Conservation (phyloP, 2,113 vertebrate species). For the Mastomys natalensis region DNA sequence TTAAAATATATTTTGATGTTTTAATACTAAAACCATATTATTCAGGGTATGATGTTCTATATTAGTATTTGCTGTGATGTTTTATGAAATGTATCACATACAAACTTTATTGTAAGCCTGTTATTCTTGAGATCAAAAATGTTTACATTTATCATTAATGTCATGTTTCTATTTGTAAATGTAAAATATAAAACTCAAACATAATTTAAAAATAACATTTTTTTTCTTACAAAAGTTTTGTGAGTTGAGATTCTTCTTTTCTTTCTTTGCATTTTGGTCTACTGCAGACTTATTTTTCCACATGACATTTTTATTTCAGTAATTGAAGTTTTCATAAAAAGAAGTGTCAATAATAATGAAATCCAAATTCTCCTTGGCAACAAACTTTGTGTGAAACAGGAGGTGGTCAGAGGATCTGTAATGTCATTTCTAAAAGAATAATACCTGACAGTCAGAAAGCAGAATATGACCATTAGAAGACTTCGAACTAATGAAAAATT, state of each 20-base stretch:
- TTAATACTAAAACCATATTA: constrained; percentile 25
- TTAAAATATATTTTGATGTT: constrained; percentile 40
- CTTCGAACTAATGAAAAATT: background rate
- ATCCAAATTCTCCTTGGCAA: constrained; percentile 48
- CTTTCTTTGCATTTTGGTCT: background rate
- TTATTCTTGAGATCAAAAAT: constrained; percentile 23
- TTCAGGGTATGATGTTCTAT: background rate
- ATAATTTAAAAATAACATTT: constrained; percentile 28
- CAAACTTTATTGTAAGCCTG: background rate
- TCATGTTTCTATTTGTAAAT: background rate
- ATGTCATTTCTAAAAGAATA: constrained; percentile 34
- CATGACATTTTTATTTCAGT: constrained; percentile 20
- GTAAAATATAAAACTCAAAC: constrained; percentile 45
- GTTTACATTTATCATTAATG: constrained; percentile 26
- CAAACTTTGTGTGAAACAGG: constrained; percentile 41
- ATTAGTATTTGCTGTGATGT: constrained; percentile 33
- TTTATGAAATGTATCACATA: background rate
- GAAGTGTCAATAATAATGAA: constrained; percentile 26
- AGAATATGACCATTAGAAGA: background rate
- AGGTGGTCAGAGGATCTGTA: background rate
- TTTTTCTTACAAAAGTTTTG: background rate
- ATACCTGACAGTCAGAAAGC: background rate
- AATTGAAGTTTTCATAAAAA: constrained; percentile 40
- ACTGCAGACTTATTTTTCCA: constrained; percentile 24
- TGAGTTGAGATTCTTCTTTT: background rate